Evolutionary conservation across 1,140 invertebrate species (phyloP).

Genomic region (Mactra quadrangularis): DNA sequence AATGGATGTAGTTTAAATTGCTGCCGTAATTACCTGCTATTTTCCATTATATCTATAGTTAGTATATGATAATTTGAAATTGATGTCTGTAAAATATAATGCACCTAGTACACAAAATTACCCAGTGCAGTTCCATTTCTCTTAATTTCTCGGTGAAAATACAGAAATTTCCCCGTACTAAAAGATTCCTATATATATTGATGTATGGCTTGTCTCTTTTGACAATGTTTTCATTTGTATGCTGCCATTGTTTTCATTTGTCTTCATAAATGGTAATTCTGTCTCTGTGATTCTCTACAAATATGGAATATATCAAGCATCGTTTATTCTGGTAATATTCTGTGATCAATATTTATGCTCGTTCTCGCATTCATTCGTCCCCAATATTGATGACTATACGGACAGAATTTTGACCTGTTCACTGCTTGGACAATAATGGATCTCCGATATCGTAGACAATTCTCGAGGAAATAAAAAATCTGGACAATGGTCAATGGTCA

Average conservation of each 20-base stretch:
- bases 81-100: too few species aligned
- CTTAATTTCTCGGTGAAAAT: too few species aligned
- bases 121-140: too few species aligned
- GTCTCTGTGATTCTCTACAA: conserved; percentile 25
- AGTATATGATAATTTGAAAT: too few species aligned
- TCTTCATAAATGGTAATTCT: conserved; percentile 35
- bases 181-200: too few species aligned
- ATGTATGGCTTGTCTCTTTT: neutral
- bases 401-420: conserved; percentile 13
- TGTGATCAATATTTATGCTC: conserved; percentile 28
- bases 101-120: too few species aligned
- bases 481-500: too few species aligned
- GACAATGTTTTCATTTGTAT: conserved; percentile 25
- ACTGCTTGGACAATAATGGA: neutral
- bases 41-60: too few species aligned
- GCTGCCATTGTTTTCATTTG: conserved; percentile 19
- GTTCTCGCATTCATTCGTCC: neutral
- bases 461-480: too few species aligned
- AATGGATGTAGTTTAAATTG: too few species aligned
- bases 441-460: neutral
- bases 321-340: conserved; percentile 38
- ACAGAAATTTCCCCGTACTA: too few species aligned
- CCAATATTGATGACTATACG: conserved; percentile 31
- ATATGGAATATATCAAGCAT: conserved; percentile 41
- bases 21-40: too few species aligned